Base-by-base conservation (phyloP, 2,113 vertebrate genomes). In the Pipra filicauda region DNA sequence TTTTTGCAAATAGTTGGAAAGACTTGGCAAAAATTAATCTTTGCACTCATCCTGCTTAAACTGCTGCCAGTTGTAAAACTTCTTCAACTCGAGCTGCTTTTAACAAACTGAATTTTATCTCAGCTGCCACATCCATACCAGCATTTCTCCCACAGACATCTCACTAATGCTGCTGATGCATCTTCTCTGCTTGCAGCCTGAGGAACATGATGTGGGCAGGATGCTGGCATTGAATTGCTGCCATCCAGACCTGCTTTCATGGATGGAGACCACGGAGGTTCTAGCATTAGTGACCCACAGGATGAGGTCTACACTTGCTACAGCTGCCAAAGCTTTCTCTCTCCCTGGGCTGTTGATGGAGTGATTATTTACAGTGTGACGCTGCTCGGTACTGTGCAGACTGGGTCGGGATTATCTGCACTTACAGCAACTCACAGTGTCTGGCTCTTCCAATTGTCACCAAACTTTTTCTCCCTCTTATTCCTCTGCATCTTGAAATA, bases 151-250 rank as follows among this genome's bases (percentile, higher is more conserved):
- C 31, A 8, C 3, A 12, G 64, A 4, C 15, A 6, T 15, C 66
- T 74, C 70, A 1, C 67, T 55, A 0, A 15, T 35, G 2, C 1
- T 46, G 12, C 52, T 54, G 0, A 24, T 54, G 70, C 28, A 2
- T 3, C 48, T 73, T 69, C 41, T 65, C 31, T 80, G 54, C 85
- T 41, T 64, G 78, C 78, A 90, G 66, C 76, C 26, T 21, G 5
- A 52, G 51, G 55, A 54, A 4, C 6, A 0, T 1, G 43, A 4
- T 48, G 37, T 33, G 77, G 27, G 49, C 77, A 37, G 52, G 39
- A 11, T 44, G 44, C 46, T 79, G 89, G 33, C 10, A 1, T 17
- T 72, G 37, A 23, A 4, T 20, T 72, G 44, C 35, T 72, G 78
- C 58, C 65, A 12, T 9, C 54, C 79, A 37, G 24, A 13, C 52